Base-by-base conservation (phyloP, 2,113 vertebrate genomes). In the Numida meleagris region DNA sequence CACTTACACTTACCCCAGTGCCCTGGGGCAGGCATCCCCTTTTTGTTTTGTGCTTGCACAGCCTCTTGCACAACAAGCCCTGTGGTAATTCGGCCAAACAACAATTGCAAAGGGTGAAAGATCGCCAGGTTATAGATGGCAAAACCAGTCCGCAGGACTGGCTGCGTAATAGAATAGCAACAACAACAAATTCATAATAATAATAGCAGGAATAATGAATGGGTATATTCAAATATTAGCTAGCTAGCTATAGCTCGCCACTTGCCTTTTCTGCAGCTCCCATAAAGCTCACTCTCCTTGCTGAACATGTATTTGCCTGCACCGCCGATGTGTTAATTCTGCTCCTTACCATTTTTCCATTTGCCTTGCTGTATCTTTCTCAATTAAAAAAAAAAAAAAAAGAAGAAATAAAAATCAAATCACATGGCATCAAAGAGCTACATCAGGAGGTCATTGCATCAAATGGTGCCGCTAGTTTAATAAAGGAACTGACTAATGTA, bases 401-500 rank as follows among this genome's bases (percentile, higher is more conserved):
- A 61, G 19, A 82, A 93, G 83, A 82, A 94, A 95, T 79, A 96
- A 92, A 94, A 95, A 91, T 90, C 91, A 90, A 97, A 93, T 90
- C 79, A 34, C 80, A 70, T 68, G 85, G 79, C 87, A 95, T 96
- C 71, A 92, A 95, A 95, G 84, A 90, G 67, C 82, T 96, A 48
- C 94, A 95, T 92, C 88, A 86, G 87, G 92, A 95, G 91, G 96
- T 95, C 95, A 82, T 95, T 91, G 87, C 91, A 92, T 96, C 92
- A 94, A 97, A 95, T 94, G 85, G 76, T 89, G 74, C 93, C 82
- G 93, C 94, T 96, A 94, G 86, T 92, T 95, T 93, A 92, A 95
- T 93, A 94, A 95, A 96, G 96, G 94, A 95, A 96, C 95, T 96
- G 90, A 95, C 93, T 96, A 96, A 96, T 94, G 76, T 78, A 83